Evolutionary conservation across 2,797 vertebrate genomes (phyloP).

Genomic region (Gallinago solitaria): DNA sequence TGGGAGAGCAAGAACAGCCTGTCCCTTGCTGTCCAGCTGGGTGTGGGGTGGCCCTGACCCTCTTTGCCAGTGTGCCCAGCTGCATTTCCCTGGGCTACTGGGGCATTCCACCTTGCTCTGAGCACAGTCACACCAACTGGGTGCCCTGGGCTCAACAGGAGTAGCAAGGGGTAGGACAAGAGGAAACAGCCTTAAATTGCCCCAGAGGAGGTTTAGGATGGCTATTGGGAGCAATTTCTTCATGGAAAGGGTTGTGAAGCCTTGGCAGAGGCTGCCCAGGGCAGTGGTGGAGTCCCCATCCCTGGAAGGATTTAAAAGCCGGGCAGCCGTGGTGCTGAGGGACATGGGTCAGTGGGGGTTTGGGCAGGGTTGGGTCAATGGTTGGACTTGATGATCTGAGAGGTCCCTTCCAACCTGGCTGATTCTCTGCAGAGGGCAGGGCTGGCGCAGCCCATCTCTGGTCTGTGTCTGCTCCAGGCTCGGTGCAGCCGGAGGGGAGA

Average conservation of each 20-base stretch:
- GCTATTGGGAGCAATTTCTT: not conserved
- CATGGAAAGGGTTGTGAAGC: not conserved
- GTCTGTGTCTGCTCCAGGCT: not conserved
- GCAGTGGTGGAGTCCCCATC: not conserved
- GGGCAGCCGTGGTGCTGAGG: not conserved
- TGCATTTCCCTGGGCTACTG: fast-evolving
- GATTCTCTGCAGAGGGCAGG: too few species aligned
- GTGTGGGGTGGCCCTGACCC: not conserved
- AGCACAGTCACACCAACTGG: too few species aligned
- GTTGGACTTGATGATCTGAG: not conserved
- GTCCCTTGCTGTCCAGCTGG: not conserved
- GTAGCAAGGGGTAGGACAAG: not conserved
- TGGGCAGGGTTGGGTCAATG: not conserved
- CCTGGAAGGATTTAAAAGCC: not conserved
- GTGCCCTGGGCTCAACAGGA: not conserved
- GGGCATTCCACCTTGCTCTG: not conserved
- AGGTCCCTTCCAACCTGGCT: not conserved
- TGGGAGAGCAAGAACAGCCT: not conserved
- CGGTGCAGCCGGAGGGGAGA: fast-evolving
- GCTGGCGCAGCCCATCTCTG: not conserved
- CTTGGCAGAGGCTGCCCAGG: not conserved
- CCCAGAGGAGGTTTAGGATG: not conserved
- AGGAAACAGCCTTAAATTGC: not conserved
- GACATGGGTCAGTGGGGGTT: not conserved
- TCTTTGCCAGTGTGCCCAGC: not conserved